Evolutionary conservation across 2,888 invertebrate genomes (phyloP), one percentile per base, ranked within the genome.

Genomic region (Campoletis raptor): DNA sequence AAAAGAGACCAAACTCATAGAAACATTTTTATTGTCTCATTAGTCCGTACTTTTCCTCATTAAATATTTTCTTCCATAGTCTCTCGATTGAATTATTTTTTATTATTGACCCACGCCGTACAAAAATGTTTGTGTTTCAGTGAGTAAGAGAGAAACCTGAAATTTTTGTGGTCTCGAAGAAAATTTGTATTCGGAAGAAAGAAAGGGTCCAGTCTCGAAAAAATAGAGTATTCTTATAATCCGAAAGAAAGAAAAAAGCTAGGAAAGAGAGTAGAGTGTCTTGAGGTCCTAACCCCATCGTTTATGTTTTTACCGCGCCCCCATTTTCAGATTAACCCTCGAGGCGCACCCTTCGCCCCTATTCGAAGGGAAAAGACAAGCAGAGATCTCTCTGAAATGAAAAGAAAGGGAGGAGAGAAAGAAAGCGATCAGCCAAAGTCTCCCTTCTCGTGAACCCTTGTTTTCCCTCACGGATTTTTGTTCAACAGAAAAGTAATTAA

Each of bases 321-420:
- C 90, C 86, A 86, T 90, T 91, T 91, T 83, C 70, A 91, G 88
- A 90, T 91, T 90, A 91, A 91, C 90, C 89, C 88, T 83, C 83
- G 76, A 72, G 81, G 73, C 78, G 57, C 74, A 52, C 61, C 81
- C 57, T 82, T 61, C 66, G 79, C 79, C 69, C 57, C 79, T 76
- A 61, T 48, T 48, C 76, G 12, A 57, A 30, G 52, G 66, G 40
- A 77, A 70, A 61, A 76, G 30, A 74, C 57, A 76, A 86, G 81
- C 6, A 80, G 54, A 76, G 77, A 83, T 86, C 77, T 76, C 18
- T 18, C 12, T 42, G 70, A 66, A 40, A 73, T 52, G 73, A 72
- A 72, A 45, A 64, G 24, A 72, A 40, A 30, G 21, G 18, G 21
- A 40, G 61, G 72, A 69, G 40, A 64, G 36, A 66, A 24, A 77